These are phyloP conservation scores for Epinephelus lanceolatus DNA, from an alignment of 2,113 vertebrate genomes.

Conservation along the genomic window DNA sequence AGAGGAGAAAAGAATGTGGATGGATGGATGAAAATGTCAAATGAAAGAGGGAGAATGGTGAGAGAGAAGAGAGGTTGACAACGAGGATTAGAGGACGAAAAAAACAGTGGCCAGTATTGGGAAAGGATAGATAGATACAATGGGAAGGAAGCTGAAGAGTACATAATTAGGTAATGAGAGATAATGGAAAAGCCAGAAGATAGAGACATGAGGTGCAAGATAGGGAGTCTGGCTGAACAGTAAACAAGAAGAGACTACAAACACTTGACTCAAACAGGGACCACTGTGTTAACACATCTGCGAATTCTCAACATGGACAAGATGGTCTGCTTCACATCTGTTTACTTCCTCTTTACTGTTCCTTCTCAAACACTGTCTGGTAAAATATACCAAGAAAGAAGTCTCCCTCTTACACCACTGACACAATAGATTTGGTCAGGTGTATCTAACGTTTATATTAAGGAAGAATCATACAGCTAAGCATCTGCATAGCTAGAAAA, in stretches of 20 bases:
- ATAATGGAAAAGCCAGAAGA: conserved; percentile 21
- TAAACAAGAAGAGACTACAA: conserved; percentile 22
- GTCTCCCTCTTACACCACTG: conserved; percentile 2
- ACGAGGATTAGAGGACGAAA: neutral
- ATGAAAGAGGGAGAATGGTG: neutral
- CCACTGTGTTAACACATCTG: conserved; percentile 9
- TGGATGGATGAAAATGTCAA: conserved; percentile 28
- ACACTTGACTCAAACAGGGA: neutral
- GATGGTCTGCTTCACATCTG: conserved; percentile 2
- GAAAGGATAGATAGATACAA: neutral
- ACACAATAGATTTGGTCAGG: neutral
- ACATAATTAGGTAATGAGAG: neutral
- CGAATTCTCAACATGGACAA: neutral
- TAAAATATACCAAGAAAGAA: neutral
- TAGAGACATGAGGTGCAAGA: neutral
- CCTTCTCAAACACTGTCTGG: neutral
- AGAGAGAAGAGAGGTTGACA: neutral
- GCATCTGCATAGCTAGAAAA: conserved; percentile 4
- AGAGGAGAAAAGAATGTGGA: conserved; percentile 26
- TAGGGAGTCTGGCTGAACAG: conserved; percentile 31
- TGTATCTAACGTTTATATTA: neutral
- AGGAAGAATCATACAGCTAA: neutral
- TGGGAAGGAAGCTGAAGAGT: neutral
- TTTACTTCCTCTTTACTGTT: conserved; percentile 13
- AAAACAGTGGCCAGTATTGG: neutral